Evolutionary conservation across 1,140 invertebrate species (phyloP).

Genomic region (Ganaspis sp.): DNA sequence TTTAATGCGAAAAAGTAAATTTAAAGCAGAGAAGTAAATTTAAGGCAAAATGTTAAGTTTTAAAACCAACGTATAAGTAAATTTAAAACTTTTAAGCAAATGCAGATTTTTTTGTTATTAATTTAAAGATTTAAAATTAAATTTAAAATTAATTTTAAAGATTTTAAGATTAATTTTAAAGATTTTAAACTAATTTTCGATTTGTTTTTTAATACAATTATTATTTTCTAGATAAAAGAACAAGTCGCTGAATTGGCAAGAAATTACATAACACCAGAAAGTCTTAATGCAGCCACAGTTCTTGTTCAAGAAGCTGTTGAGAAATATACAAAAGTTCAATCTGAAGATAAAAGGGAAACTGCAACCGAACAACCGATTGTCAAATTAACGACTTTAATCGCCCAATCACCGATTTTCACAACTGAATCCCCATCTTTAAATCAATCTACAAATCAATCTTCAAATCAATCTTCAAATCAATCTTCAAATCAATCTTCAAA

Average conservation of each 20-base stretch:
- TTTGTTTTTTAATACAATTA: too few relatives aligned
- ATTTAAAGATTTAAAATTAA: too few relatives aligned
- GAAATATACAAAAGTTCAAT: slow-evolving; percentile 79
- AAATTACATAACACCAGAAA: slow-evolving; percentile 69
- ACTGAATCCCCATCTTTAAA: not conserved
- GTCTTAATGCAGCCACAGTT: slow-evolving; percentile 78
- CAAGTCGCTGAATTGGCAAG: slow-evolving; percentile 61
- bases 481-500: not conserved
- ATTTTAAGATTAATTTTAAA: too few relatives aligned
- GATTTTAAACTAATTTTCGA: too few relatives aligned
- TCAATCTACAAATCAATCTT: not conserved
- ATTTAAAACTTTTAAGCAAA: too few relatives aligned
- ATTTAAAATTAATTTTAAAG: too few relatives aligned
- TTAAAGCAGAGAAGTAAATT: too few relatives aligned
- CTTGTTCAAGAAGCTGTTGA: slow-evolving; percentile 81
- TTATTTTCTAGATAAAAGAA: slow-evolving; percentile 50
- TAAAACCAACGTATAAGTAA: too few relatives aligned
- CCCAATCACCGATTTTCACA: not conserved
- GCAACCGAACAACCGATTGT: not conserved
- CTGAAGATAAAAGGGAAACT: not conserved
- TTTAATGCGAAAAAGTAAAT: too few relatives aligned
- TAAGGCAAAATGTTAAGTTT: too few relatives aligned
- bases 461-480: not conserved
- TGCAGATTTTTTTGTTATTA: too few relatives aligned
- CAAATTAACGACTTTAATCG: not conserved